Base-by-base conservation (phyloP, 30 jellyfish, hydroid and myxozoan species). In the Cassiopea andromeda region DNA sequence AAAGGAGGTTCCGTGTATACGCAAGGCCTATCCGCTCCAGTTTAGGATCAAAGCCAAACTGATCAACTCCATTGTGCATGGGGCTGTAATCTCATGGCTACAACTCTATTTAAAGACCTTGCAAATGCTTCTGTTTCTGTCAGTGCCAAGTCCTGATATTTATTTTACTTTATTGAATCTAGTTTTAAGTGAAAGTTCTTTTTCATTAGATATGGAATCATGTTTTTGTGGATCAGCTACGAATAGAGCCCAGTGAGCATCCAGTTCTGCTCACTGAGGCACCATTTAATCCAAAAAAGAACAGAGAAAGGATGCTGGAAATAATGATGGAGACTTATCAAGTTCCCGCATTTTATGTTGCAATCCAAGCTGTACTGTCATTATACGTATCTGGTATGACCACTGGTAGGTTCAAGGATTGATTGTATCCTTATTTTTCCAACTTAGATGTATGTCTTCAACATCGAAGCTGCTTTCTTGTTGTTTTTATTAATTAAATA, bases 301-400 rank as follows among this genome's bases (percentile, higher is more conserved):
- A 95, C 54, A 91, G 97, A 50, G 99, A 95, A 72, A 69, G 97
- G 58, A 91, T 95, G 97, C 69, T 95, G 19, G 99, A 95, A 74
- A 80, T 94, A 4, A 94, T 94, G 99, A 90, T 94, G 99, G 99
- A 94, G 57, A 87, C 80, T 8, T 91, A 85, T 82, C 91, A 87
- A 64, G 95, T 91, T 27, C 99, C 99, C 0, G 97, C 98, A 12
- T 94, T 83, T 60, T 94, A 94, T 68, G 91, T 91, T 67, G 98
- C 97, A 0, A 73, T 87, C 1, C 99, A 94, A 87, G 99, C 98
- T 38, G 97, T 90, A 47, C 44, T 94, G 87, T 80, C 97, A 3
- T 80, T 94, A 44, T 94, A 94, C 78, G 93, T 85, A 69, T 61
- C 97, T 49, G 99, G 99, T 2, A 76, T 91, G 74, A 87, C 93